phyloP scores from a whole-genome alignment of 2,888 invertebrate species.

The Eupithecia subfuscata region DNA sequence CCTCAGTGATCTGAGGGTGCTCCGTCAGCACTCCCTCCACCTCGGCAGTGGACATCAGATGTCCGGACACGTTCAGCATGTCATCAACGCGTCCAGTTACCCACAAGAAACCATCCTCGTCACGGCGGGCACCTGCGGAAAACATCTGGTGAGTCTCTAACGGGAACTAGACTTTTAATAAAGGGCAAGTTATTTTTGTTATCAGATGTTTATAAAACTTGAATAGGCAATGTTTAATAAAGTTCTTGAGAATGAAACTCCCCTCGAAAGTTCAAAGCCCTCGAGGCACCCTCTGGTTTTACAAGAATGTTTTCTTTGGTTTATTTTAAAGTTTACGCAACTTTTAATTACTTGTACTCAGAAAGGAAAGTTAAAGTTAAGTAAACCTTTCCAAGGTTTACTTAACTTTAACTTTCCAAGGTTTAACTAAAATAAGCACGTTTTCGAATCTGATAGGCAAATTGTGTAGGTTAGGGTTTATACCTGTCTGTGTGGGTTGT shows the following conservation, averaged over 20 bases:
- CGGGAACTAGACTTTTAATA: neutral
- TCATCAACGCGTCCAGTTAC: constrained; percentile 99
- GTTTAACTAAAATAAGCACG: too few relatives aligned
- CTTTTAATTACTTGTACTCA: too few relatives aligned
- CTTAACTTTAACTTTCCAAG: too few relatives aligned
- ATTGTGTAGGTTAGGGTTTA: neutral
- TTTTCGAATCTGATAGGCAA: neutral
- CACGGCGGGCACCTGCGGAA: constrained; percentile 91
- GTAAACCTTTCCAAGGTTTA: too few relatives aligned
- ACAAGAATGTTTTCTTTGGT: too few relatives aligned
- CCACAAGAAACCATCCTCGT: constrained; percentile 97
- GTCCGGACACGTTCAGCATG: constrained; percentile 99
- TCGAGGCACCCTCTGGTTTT: too few relatives aligned
- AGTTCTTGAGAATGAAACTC: too few relatives aligned
- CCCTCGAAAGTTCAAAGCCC: too few relatives aligned
- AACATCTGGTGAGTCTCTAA: neutral
- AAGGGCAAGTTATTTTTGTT: neutral
- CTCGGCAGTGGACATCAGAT: constrained; percentile 98
- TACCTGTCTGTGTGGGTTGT: neutral
- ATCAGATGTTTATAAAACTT: neutral
- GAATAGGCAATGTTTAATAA: neutral
- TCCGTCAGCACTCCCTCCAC: constrained; percentile 92
- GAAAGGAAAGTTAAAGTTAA: too few relatives aligned
- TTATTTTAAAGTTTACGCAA: too few relatives aligned
- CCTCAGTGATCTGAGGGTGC: constrained; percentile 92